phyloP scores from a whole-genome alignment of 2,888 invertebrate genomes.

The Oeneis ivallda region DNA sequence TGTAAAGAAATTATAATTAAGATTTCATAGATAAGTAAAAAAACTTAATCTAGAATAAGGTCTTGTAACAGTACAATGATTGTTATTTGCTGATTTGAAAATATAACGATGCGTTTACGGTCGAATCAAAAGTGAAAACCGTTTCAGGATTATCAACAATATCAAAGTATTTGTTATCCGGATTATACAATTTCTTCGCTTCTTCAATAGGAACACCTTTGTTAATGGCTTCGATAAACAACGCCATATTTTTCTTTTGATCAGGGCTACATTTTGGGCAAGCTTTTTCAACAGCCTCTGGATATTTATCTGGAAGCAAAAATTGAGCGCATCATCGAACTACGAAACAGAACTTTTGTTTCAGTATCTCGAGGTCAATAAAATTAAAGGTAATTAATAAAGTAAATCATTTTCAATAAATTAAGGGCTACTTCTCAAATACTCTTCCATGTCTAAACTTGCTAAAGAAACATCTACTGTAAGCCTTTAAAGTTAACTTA shows the following conservation, averaged over 20 bases:
- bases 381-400: too few relatives aligned
- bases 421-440: too few relatives aligned
- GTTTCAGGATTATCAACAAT: neutral
- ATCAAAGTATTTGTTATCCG: constrained; percentile 6
- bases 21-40: too few relatives aligned
- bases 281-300: neutral
- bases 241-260: neutral
- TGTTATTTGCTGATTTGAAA: neutral
- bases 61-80: neutral
- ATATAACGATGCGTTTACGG: neutral
- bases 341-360: too few relatives aligned
- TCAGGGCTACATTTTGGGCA: constrained; percentile 1
- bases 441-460: too few relatives aligned
- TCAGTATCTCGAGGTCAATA: too few relatives aligned
- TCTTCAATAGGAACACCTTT: neutral
- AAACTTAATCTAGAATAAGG: neutral
- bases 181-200: constrained; percentile 1
- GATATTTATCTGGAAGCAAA: neutral
- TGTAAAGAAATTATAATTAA: too few relatives aligned
- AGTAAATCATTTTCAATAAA: too few relatives aligned
- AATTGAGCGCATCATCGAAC: neutral
- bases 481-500: too few relatives aligned
- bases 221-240: neutral
- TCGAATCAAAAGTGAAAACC: neutral
- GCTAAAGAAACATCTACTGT: too few relatives aligned